Evolutionary conservation across 2,797 vertebrate genomes (phyloP).

Genomic region (Sebastes wilsoni): DNA sequence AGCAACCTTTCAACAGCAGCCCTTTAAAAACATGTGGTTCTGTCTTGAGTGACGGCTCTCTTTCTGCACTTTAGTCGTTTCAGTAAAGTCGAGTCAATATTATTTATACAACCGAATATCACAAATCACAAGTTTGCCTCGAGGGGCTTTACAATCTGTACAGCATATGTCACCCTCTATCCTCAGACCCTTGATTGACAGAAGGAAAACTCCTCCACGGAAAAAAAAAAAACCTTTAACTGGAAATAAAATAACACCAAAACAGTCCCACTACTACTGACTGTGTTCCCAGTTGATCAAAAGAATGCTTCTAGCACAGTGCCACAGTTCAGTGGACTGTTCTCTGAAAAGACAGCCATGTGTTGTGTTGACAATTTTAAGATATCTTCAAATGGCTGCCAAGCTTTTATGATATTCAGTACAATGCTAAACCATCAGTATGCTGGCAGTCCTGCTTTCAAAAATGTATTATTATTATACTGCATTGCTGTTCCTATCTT

Average conservation of each 20-base stretch:
- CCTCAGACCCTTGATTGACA: background rate
- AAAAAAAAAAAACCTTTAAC: background rate
- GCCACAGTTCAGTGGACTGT: background rate
- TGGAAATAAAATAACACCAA: background rate
- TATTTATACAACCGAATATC: background rate
- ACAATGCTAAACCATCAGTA: background rate
- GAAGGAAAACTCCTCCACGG: background rate
- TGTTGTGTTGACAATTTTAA: background rate
- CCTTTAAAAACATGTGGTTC: background rate
- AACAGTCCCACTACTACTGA: background rate
- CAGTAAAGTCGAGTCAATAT: background rate
- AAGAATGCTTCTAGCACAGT: background rate
- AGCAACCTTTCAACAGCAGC: background rate
- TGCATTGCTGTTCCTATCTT: background rate
- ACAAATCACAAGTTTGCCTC: background rate
- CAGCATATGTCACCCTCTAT: background rate
- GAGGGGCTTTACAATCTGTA: background rate
- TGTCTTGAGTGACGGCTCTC: background rate
- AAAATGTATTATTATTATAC: background rate
- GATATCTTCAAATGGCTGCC: background rate
- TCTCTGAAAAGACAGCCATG: background rate
- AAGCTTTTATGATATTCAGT: background rate
- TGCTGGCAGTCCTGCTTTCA: background rate
- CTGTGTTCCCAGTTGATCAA: conserved; percentile 17
- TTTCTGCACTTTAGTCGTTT: background rate